A percentile compares a stretch with the other conserved stretches of the same genome.
Conservation (phyloP, 2,113 vertebrate genomes). For the Maccullochella peelii region DNA sequence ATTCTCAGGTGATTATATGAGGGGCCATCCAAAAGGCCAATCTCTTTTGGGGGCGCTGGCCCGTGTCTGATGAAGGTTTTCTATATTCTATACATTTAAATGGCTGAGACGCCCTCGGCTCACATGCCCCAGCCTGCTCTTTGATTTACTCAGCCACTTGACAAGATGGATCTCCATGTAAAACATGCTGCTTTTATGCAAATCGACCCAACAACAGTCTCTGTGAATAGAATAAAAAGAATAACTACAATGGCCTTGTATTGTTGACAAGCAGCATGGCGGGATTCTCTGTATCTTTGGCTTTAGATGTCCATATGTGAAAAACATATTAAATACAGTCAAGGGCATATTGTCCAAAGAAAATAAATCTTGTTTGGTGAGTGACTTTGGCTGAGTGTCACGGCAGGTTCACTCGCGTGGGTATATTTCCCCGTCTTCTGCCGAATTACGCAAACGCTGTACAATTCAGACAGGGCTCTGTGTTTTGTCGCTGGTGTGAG, state of each 20-base stretch:
- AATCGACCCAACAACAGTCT: slow-evolving; percentile 44
- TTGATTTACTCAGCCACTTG: slow-evolving; percentile 79
- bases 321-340: slow-evolving; percentile 6
- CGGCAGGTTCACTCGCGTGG: slow-evolving; percentile 60
- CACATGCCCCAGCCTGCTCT: slow-evolving; percentile 51
- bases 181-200: slow-evolving; percentile 76
- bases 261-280: slow-evolving; percentile 1
- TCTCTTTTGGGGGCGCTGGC: slow-evolving; percentile 79
- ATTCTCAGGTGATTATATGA: slow-evolving; percentile 82
- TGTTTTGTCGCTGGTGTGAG: slow-evolving; percentile 62
- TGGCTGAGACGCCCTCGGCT: slow-evolving; percentile 73
- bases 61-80: slow-evolving; percentile 85
- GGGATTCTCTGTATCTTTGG: neutral
- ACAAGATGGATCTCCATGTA: slow-evolving; percentile 77
- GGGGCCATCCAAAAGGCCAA: slow-evolving; percentile 78
- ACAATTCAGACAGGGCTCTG: slow-evolving; percentile 72
- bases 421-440: slow-evolving; percentile 64
- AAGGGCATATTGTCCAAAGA: slow-evolving; percentile 25
- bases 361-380: slow-evolving; percentile 58
- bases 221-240: slow-evolving; percentile 33
- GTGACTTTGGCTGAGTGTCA: slow-evolving; percentile 53
- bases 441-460: slow-evolving; percentile 74
- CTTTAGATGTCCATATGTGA: slow-evolving; percentile 1
- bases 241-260: slow-evolving; percentile 29
- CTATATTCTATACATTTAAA: slow-evolving; percentile 87